phyloP scores from a whole-genome alignment of 2,888 invertebrate species.

The Caenorhabditis angaria region DNA sequence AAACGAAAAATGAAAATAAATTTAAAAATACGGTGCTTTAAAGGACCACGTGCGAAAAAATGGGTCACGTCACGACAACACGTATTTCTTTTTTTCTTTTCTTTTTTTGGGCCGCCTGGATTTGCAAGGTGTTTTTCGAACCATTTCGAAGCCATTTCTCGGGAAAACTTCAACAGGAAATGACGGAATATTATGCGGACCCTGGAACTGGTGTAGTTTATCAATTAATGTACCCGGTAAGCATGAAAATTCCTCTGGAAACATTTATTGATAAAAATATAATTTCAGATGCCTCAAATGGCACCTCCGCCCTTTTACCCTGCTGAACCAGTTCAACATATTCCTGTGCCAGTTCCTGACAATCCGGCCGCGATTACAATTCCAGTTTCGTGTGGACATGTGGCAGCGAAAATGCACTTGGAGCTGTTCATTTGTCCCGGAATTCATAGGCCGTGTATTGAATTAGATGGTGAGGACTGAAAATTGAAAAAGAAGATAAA shows the following conservation, averaged over 20 bases:
- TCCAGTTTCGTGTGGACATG: conserved; percentile 59
- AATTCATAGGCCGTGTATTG: conserved; percentile 73
- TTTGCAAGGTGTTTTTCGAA: too few relatives aligned
- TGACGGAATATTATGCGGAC: too few relatives aligned
- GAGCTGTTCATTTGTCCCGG: conserved; percentile 73
- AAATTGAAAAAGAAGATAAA: too few relatives aligned
- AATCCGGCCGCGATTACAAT: conserved; percentile 26
- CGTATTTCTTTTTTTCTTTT: too few relatives aligned
- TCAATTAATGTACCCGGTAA: conserved; percentile 7
- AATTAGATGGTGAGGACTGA: conserved; percentile 69
- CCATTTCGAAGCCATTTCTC: too few relatives aligned
- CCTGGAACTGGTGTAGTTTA: conserved; percentile 3
- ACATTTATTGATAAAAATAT: too few relatives aligned
- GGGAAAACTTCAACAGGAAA: too few relatives aligned
- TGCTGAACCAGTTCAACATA: background rate
- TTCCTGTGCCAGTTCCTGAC: conserved; percentile 26
- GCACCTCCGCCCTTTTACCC: background rate
- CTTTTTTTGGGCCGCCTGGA: too few relatives aligned
- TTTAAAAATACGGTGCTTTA: too few relatives aligned
- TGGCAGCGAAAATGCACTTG: conserved; percentile 57
- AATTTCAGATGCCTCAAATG: background rate
- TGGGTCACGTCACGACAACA: too few relatives aligned
- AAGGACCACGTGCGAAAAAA: too few relatives aligned
- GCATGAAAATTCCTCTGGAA: background rate
- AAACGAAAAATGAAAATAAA: too few relatives aligned